Conservation (phyloP, 2,888 invertebrate species). For the Metellina segmentata region DNA sequence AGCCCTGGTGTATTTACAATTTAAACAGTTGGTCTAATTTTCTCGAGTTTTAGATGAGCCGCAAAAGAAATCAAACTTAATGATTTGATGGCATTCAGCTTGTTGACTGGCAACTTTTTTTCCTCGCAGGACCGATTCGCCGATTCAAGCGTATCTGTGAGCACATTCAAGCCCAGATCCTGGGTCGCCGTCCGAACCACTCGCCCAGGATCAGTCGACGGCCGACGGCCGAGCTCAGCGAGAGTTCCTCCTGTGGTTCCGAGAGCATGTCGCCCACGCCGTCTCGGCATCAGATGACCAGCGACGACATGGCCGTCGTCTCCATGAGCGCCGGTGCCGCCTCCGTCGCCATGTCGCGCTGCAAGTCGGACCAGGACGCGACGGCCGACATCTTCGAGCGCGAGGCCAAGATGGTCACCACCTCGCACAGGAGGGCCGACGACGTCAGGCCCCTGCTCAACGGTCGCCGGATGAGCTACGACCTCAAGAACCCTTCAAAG, state of each 20-base stretch:
- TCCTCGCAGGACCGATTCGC: conserved; percentile 90
- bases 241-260: conserved; percentile 87
- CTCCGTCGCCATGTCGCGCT: conserved; percentile 77
- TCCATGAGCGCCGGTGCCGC: conserved; percentile 66
- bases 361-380: conserved; percentile 79
- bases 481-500: conserved; percentile 75
- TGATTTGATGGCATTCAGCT: not conserved
- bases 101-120: not conserved
- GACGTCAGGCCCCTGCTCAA: conserved; percentile 76
- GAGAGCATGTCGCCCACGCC: conserved; percentile 83
- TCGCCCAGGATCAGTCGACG: conserved; percentile 82
- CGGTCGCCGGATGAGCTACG: conserved; percentile 78
- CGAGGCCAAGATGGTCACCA: conserved; percentile 77
- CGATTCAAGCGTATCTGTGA: conserved; percentile 97
- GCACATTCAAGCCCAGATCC: conserved; percentile 93
- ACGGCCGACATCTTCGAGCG: conserved; percentile 77
- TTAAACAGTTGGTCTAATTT: too few relatives aligned
- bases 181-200: conserved; percentile 81
- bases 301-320: conserved; percentile 76
- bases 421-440: conserved; percentile 70
- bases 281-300: conserved; percentile 78
- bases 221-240: conserved; percentile 86
- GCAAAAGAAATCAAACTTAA: not conserved
- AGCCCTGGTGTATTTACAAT: too few relatives aligned
- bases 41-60: not conserved